Evolutionary conservation across 2,797 vertebrate species (phyloP).

Genomic region (Lepilemur septentrionalis): DNA sequence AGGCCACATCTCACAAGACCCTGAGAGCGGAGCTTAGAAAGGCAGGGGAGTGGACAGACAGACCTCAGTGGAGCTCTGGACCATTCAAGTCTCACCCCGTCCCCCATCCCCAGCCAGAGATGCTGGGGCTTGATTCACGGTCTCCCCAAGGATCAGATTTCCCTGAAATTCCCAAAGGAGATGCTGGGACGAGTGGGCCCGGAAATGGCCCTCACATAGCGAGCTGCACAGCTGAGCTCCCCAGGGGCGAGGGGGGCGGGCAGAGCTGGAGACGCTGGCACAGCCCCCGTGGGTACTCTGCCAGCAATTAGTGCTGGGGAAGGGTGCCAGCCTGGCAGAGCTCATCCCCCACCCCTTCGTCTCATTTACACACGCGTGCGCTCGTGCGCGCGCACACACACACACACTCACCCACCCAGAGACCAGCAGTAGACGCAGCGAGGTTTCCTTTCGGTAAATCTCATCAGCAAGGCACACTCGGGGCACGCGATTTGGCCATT

Average conservation of each 20-base stretch:
- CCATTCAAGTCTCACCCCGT: neutral
- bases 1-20: neutral
- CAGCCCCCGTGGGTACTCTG: constrained; percentile 69
- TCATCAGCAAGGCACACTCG: neutral
- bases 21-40: neutral
- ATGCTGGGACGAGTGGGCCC: constrained; percentile 10
- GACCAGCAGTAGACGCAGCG: neutral
- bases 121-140: neutral
- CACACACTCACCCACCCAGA: neutral
- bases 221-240: constrained; percentile 72
- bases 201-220: constrained; percentile 72
- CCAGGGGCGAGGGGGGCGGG: constrained; percentile 56
- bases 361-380: constrained; percentile 60
- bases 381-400: neutral
- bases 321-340: constrained; percentile 77
- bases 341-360: constrained; percentile 58
- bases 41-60: no score
- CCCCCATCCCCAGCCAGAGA: neutral
- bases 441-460: constrained; percentile 60
- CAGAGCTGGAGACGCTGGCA: constrained; percentile 69
- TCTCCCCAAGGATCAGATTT: constrained; percentile 41
- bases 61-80: neutral
- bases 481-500: constrained; percentile 64
- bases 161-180: constrained; percentile 65
- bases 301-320: constrained; percentile 80